phyloP scores from a whole-genome alignment of 2,113 vertebrate species.

The Coreoperca whiteheadi region DNA sequence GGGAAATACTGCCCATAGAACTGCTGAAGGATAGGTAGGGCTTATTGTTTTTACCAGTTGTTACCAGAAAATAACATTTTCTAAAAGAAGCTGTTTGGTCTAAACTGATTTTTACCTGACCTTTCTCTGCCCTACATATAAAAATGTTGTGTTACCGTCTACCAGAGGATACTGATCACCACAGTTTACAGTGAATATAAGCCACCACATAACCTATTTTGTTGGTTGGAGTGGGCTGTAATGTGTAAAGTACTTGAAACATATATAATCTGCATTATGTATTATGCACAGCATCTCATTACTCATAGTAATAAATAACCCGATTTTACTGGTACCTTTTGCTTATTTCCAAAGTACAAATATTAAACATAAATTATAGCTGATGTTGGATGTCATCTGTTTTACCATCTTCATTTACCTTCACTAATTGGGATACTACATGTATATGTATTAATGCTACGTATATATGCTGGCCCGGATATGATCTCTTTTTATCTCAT shows the following conservation, averaged over 20 bases:
- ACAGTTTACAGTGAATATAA: not conserved
- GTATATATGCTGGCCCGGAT: slow-evolving; percentile 3
- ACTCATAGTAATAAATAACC: not conserved
- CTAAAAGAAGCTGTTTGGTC: not conserved
- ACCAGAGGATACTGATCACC: not conserved
- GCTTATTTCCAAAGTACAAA: not conserved
- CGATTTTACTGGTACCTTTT: not conserved
- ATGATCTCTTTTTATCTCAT: slow-evolving; percentile 1
- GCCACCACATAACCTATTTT: not conserved
- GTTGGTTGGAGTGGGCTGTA: not conserved
- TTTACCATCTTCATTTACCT: not conserved
- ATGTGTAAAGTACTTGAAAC: not conserved
- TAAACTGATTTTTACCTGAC: not conserved
- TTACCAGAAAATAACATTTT: not conserved
- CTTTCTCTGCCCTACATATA: not conserved
- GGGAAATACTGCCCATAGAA: no score
- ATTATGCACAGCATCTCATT: not conserved
- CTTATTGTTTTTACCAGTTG: not conserved
- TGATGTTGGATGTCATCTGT: not conserved
- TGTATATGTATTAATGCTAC: not conserved
- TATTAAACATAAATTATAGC: not conserved
- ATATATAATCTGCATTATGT: not conserved
- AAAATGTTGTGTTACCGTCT: not conserved
- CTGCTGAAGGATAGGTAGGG: not conserved
- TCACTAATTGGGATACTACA: not conserved